Base-by-base conservation (phyloP, 1,140 invertebrate genomes). In the Aphidius ervi region DNA sequence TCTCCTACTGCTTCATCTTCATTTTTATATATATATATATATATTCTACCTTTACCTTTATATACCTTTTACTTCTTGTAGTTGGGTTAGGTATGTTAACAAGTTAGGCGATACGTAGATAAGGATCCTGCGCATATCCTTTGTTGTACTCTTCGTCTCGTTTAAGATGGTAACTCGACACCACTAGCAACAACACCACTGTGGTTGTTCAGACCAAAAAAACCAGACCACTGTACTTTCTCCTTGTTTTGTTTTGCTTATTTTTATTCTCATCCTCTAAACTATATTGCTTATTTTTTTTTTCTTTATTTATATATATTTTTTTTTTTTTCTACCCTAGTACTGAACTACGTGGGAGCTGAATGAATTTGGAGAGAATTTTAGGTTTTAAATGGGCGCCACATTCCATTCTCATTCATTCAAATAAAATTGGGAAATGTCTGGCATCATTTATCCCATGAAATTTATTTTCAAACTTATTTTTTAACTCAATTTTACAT, bases 81-180 rank as follows among this genome's bases (percentile, higher is more conserved):
- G 69, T 62, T 66, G 67, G 69, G 70, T 70, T 71, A 73, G 73
- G 72, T 74, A 74, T 74, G 73, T 74, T 74, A 74, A 74, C 73
- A 74, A 74, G 71, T 74, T 74, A 69, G 73, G 70, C 73, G 73
- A 74, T 74, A 74, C 72, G 62, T 66, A 74, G 73, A 74, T 74
- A 74, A 74, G 70, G 68, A 74, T 74, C 70, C 69, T 63, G 63
- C 65, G 69, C 66, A 69, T 54, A 71, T 73, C 70, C 71, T 73
- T 73, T 74, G 70, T 74, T 54, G 66, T 66, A 70, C 59, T 67
- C 70, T 54, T 40, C 43, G 9, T 41, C 40, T 16, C 6, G 31
- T 37, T 40, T 9, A 52, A n/a, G 61, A 65, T 60, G 69, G 73
- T 73, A 74, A 74, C 68, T 71, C 70, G 72, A 74, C 72, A 74